phyloP scores from a whole-genome alignment of 1,140 invertebrate genomes.

The Drosophila nikananu region DNA sequence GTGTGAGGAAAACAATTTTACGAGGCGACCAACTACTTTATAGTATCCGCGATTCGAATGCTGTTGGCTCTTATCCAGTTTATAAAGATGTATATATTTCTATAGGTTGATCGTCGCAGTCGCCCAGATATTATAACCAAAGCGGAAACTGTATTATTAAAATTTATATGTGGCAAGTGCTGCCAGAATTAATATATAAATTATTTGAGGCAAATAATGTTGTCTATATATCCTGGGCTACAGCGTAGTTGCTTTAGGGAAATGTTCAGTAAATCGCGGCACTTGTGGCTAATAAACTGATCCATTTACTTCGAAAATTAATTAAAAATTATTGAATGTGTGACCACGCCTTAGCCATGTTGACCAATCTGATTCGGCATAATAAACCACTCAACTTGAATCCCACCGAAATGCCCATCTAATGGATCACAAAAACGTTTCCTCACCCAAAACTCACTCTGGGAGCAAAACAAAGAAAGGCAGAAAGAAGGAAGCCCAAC shows the following conservation, averaged over 20 bases:
- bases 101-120: conserved; percentile 30
- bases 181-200: conserved; percentile 31
- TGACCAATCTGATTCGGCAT: conserved; percentile 18
- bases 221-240: conserved; percentile 14
- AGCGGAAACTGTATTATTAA: conserved; percentile 71
- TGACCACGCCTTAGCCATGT: conserved; percentile 37
- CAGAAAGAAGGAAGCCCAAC: conserved; percentile 18
- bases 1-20: conserved; percentile 73
- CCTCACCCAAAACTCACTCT: conserved; percentile 3
- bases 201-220: conserved; percentile 22
- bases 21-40: conserved; percentile 70
- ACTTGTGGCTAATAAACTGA: conserved; percentile 1
- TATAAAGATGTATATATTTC: conserved; percentile 27
- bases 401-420: conserved; percentile 29
- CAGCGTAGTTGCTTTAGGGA: conserved; percentile 36
- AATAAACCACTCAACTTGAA: conserved; percentile 45
- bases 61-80: conserved; percentile 63
- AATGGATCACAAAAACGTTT: conserved; percentile 36
- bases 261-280: neutral
- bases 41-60: conserved; percentile 65
- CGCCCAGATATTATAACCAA: conserved; percentile 32
- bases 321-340: conserved; percentile 14
- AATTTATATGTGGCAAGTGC: conserved; percentile 73
- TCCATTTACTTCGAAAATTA: neutral
- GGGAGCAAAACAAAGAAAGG: conserved; percentile 31